Conservation (phyloP, 2,888 invertebrate species). For the Scaptomyza reducta region DNA sequence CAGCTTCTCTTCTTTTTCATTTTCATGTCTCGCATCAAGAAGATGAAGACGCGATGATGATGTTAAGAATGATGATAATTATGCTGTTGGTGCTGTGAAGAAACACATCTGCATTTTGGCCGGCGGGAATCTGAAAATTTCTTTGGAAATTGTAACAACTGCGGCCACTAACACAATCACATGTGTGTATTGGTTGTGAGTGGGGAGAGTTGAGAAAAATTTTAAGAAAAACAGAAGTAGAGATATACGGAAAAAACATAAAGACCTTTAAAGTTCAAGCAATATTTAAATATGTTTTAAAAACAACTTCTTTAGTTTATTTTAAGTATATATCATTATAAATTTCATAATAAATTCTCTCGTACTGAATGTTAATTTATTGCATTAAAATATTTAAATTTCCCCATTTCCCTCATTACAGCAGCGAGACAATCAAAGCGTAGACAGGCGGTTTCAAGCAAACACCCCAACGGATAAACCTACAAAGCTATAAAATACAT, state of each 20-base stretch:
- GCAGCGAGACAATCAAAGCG: slow-evolving; percentile 56
- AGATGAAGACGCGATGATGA: slow-evolving; percentile 17
- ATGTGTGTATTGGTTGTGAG: not conserved
- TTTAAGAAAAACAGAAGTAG: not conserved
- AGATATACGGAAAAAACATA: not conserved
- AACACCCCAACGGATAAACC: slow-evolving; percentile 15
- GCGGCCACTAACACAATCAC: slow-evolving; percentile 38
- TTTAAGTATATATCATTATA: too few species aligned
- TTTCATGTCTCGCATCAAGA: slow-evolving; percentile 29
- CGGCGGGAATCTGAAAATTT: slow-evolving; percentile 57
- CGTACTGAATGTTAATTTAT: too few species aligned
- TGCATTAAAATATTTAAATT: too few species aligned
- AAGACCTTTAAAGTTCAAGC: not conserved
- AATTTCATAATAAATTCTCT: too few species aligned
- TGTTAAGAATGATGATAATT: slow-evolving; percentile 10
- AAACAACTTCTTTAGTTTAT: too few species aligned
- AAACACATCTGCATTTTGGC: slow-evolving; percentile 43
- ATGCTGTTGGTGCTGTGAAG: slow-evolving; percentile 1
- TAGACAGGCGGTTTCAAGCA: slow-evolving; percentile 40
- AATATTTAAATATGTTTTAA: not conserved
- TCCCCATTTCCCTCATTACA: not conserved
- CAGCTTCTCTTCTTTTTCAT: slow-evolving; percentile 37
- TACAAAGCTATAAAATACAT: slow-evolving; percentile 17
- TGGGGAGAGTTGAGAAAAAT: not conserved
- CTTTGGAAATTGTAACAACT: slow-evolving; percentile 49